phyloP scores from a whole-genome alignment of 2,113 vertebrate genomes.

The Scytalopus superciliaris region DNA sequence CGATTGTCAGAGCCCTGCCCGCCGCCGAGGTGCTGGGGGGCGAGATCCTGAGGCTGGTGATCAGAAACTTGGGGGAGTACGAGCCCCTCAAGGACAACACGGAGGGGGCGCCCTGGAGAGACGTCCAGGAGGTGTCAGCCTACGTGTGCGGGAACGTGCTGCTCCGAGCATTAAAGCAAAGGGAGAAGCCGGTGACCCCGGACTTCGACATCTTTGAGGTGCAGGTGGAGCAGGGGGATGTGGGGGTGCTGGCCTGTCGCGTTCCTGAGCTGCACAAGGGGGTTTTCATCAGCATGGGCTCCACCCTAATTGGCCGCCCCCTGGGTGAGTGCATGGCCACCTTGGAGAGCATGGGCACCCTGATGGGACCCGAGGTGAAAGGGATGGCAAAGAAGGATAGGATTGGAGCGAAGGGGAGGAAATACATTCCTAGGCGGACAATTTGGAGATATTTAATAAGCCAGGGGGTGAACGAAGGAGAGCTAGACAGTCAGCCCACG shows the following conservation, averaged over 20 bases:
- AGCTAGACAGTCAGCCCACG: slow-evolving; percentile 33
- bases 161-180: neutral
- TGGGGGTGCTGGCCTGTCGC: slow-evolving; percentile 14
- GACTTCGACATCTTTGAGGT: slow-evolving; percentile 1
- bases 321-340: neutral
- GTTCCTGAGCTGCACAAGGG: neutral
- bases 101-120: neutral
- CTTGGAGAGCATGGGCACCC: slow-evolving; percentile 1
- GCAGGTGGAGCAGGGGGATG: neutral
- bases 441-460: slow-evolving; percentile 44
- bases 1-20: neutral
- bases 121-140: neutral
- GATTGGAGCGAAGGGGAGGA: neutral
- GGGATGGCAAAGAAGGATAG: neutral
- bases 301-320: neutral
- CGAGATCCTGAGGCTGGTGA: slow-evolving; percentile 1
- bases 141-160: neutral
- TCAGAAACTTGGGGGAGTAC: neutral
- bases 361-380: neutral
- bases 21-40: neutral
- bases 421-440: slow-evolving; percentile 5
- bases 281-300: slow-evolving; percentile 22
- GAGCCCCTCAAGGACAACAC: slow-evolving; percentile 17
- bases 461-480: neutral
- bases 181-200: neutral